A percentile compares a stretch with the other conserved stretches of the same genome.
Evolutionary conservation across 1,140 invertebrate species (phyloP).

Genomic region (Camponotus floridanus): DNA sequence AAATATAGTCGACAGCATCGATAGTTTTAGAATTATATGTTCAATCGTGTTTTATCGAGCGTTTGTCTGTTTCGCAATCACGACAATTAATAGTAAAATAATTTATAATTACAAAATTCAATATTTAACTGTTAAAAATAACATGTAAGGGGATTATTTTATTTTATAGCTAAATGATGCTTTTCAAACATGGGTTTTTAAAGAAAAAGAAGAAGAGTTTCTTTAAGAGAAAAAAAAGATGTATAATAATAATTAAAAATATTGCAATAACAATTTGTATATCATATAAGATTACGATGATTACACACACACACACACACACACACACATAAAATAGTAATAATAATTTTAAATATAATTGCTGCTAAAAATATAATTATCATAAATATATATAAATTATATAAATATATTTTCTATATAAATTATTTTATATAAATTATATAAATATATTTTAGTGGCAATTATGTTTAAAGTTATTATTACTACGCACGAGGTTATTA

Average conservation of each 20-base stretch:
- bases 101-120: not conserved
- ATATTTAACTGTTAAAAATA: not conserved
- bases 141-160: not conserved
- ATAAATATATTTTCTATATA: too few relatives aligned
- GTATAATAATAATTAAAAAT: not conserved
- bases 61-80: slow-evolving; percentile 7
- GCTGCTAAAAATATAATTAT: too few relatives aligned
- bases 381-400: not conserved
- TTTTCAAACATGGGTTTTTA: not conserved
- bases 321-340: too few relatives aligned
- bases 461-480: too few relatives aligned
- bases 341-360: too few relatives aligned
- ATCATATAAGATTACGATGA: too few relatives aligned
- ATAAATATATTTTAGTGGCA: too few relatives aligned
- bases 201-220: not conserved
- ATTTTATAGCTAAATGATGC: not conserved
- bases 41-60: slow-evolving; percentile 63
- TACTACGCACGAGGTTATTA: too few relatives aligned
- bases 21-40: slow-evolving; percentile 40
- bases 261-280: slow-evolving; percentile 1
- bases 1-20: slow-evolving; percentile 64
- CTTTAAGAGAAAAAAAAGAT: too few relatives aligned
- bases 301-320: too few relatives aligned
- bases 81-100: slow-evolving; percentile 49
- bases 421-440: not conserved